Base-by-base conservation (phyloP, 2,113 vertebrate species). In the Ameiurus melas region DNA sequence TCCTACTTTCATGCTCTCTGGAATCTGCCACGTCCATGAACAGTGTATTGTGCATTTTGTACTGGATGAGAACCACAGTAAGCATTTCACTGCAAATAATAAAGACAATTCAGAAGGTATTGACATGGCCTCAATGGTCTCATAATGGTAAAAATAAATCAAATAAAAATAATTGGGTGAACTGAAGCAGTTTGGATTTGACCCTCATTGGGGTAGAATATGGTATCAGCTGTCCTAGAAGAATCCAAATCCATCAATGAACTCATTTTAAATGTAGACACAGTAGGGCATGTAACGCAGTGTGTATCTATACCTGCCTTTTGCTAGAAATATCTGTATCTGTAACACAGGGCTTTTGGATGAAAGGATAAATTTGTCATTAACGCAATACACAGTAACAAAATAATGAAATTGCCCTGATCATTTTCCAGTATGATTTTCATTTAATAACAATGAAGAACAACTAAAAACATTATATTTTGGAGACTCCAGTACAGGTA, bases 1-100 rank as follows among this genome's bases (percentile, higher is more conserved):
- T 80, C 70, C 43, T 71, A 47, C 79, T 73, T 83, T 83, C 22
- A 47, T 39, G 53, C 66, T 39, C 25, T 51, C 82, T 68, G 82
- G 14, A 70, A 62, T 64, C 62, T 47, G 58, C 22, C 43, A 51
- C 22, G 2, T 68, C 83, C 33, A 39, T 60, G 30, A 83, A 47
- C 36, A 39, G 33, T 19, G 14, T 7, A 19, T 16, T 16, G 60
- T 66, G 82, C 82, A 60, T 62, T 22, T 83, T 22, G 55, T 58
- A 33, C 9, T 25, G 80, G n/a, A 62, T 60, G 55, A 64, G 22
- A 25, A 83, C 4, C 36, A 62, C 33, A 16, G 9, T 19, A 30
- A 55, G 77, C 25, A 17, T n/a, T 10, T 79, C 27, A 7, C 27
- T 79, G 51, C 51, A 80, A 36, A 55, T 58, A 33, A 27, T 55